Evolutionary conservation across 2,888 invertebrate genomes (phyloP).

Genomic region (Stenotaenia linearis): DNA sequence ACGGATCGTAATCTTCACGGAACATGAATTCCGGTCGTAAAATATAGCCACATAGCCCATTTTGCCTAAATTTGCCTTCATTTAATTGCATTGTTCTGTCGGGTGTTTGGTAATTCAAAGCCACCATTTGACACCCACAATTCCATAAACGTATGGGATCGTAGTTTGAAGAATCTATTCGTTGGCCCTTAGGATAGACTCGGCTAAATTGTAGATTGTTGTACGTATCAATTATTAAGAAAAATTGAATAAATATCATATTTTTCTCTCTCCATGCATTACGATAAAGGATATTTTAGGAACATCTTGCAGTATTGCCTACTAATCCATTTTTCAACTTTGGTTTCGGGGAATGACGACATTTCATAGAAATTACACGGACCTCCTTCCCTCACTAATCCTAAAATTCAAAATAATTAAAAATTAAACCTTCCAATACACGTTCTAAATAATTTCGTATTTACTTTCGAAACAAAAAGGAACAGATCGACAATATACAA

Average conservation of each 20-base stretch:
- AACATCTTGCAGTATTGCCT: slow-evolving; percentile 52
- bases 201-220: slow-evolving; percentile 71
- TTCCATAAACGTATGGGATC: slow-evolving; percentile 94
- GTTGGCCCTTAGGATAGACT: slow-evolving; percentile 82
- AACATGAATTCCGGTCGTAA: slow-evolving; percentile 86
- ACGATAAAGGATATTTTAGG: slow-evolving; percentile 38
- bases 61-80: slow-evolving; percentile 83
- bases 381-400: slow-evolving; percentile 54
- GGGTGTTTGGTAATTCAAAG: slow-evolving; percentile 91
- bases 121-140: slow-evolving; percentile 92
- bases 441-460: slow-evolving; percentile 36
- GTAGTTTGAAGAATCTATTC: slow-evolving; percentile 96
- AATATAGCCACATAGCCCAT: slow-evolving; percentile 88
- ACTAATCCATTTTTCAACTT: slow-evolving; percentile 84
- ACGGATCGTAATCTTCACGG: slow-evolving; percentile 70
- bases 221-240: slow-evolving; percentile 36
- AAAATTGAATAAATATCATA: neutral
- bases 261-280: no score
- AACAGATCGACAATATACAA: slow-evolving; percentile 89
- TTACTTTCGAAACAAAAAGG: slow-evolving; percentile 67
- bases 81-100: slow-evolving; percentile 96
- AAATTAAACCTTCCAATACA: neutral
- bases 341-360: slow-evolving; percentile 96
- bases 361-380: slow-evolving; percentile 85
- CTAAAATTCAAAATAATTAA: slow-evolving; percentile 6